These are phyloP conservation scores for Pachycephus smyrnensis DNA, from an alignment of 2,888 invertebrate genomes.

Conservation along the genomic window DNA sequence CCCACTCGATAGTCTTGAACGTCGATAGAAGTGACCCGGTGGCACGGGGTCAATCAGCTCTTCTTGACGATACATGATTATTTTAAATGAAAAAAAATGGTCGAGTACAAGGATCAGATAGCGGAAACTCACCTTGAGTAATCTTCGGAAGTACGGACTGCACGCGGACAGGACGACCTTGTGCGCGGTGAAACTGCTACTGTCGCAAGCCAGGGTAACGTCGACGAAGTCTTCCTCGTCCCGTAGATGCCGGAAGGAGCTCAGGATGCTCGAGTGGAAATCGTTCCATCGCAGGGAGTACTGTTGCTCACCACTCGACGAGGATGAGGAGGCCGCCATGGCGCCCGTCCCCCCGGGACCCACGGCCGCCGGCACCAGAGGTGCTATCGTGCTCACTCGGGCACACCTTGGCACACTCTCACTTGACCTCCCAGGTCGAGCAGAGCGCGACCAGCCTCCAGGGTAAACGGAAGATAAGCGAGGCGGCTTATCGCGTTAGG, in stretches of 20 bases:
- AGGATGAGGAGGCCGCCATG: conserved; percentile 66
- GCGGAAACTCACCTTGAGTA: conserved; percentile 74
- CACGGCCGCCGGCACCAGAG: conserved; percentile 68
- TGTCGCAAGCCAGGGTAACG: conserved; percentile 92
- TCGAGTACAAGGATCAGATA: neutral
- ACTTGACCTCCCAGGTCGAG: conserved; percentile 35
- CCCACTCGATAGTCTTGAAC: neutral
- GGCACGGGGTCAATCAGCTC: neutral
- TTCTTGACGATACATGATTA: neutral
- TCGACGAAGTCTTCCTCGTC: conserved; percentile 95
- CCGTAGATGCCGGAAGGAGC: conserved; percentile 87
- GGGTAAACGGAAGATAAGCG: conserved; percentile 28
- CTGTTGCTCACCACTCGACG: conserved; percentile 78
- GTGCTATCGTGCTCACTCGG: conserved; percentile 65
- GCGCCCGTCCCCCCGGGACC: conserved; percentile 66
- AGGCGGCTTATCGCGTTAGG: conserved; percentile 71
- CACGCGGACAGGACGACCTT: conserved; percentile 92
- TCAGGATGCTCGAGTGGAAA: conserved; percentile 91
- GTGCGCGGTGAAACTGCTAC: conserved; percentile 89
- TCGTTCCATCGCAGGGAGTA: conserved; percentile 96
- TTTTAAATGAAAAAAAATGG: neutral
- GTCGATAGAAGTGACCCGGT: neutral
- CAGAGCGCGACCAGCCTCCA: conserved; percentile 52
- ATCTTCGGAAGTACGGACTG: conserved; percentile 90
- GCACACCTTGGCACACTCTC: conserved; percentile 35